These are phyloP conservation scores for Cosmopolites sordidus DNA, from an alignment of 2,888 invertebrate species.

Conservation along the genomic window DNA sequence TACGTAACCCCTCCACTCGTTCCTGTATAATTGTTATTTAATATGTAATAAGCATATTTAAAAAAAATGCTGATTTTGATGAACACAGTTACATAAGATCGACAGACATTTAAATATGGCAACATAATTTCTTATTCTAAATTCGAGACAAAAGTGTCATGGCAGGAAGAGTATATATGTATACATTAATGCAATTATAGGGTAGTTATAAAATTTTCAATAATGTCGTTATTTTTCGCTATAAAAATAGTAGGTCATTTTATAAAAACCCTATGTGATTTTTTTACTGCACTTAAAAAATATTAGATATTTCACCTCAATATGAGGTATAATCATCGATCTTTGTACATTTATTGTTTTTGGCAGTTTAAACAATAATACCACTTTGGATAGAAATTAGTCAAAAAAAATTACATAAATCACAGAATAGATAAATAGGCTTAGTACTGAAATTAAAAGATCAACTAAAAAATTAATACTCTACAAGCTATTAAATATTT, in stretches of 20 bases:
- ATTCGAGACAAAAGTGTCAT: conserved; percentile 12
- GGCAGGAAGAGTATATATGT: conserved; percentile 10
- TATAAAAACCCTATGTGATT: not conserved
- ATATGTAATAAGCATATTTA: too few species aligned
- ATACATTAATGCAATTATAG: conserved; percentile 7
- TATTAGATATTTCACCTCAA: conserved; percentile 26
- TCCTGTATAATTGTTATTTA: too few species aligned
- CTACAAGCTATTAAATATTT: too few species aligned
- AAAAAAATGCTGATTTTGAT: too few species aligned
- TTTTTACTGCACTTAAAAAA: not conserved
- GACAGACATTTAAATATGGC: too few species aligned
- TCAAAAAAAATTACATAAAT: conserved; percentile 15
- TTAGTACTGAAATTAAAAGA: not conserved
- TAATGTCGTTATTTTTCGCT: too few species aligned
- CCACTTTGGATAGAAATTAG: conserved; percentile 17
- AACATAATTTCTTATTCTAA: conserved; percentile 16
- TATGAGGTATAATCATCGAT: conserved; percentile 29
- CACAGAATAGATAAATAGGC: conserved; percentile 3
- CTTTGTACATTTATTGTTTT: conserved; percentile 25
- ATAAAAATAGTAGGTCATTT: too few species aligned
- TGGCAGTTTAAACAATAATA: conserved; percentile 25
- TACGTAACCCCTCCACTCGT: too few species aligned
- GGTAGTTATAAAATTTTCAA: conserved; percentile 1
- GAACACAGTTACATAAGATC: too few species aligned
- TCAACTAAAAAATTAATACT: not conserved